phyloP scores from a whole-genome alignment of 2,113 vertebrate species.

The Hypanus sabinus region DNA sequence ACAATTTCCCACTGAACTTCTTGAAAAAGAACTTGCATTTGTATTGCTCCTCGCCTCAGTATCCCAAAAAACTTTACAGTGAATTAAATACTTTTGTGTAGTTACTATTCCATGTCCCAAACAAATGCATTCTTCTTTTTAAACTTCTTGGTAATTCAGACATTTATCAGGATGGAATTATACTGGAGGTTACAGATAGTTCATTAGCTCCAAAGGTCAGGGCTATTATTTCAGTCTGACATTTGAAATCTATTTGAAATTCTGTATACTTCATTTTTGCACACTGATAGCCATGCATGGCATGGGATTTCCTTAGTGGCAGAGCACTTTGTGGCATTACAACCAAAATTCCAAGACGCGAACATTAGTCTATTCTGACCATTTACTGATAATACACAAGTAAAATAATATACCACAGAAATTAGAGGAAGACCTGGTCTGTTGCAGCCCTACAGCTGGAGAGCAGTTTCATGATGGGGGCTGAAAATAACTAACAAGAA shows the following conservation, averaged over 20 bases:
- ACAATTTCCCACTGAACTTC: conserved; percentile 34
- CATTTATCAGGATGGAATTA: not conserved
- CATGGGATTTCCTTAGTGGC: not conserved
- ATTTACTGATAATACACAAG: not conserved
- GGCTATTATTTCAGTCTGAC: not conserved
- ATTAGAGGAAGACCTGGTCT: not conserved
- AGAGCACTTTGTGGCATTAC: conserved; percentile 12
- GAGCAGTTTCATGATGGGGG: not conserved
- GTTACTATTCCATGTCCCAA: not conserved
- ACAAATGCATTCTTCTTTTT: conserved; percentile 16
- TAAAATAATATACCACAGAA: not conserved
- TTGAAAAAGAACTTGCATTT: conserved; percentile 6
- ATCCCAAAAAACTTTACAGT: not conserved
- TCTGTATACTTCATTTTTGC: not conserved
- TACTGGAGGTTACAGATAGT: not conserved
- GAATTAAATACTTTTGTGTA: conserved; percentile 14
- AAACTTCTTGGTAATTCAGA: not conserved
- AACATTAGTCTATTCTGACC: not conserved
- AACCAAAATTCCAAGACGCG: not conserved
- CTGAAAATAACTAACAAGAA: not conserved
- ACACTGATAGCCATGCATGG: not conserved
- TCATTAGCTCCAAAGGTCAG: not conserved
- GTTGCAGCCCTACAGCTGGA: too few relatives aligned
- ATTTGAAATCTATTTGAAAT: conserved; percentile 4
- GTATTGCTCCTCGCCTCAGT: not conserved